These are phyloP conservation scores for Cebus imitator DNA, from an alignment of 2,113 vertebrate genomes.

Conservation along the genomic window DNA sequence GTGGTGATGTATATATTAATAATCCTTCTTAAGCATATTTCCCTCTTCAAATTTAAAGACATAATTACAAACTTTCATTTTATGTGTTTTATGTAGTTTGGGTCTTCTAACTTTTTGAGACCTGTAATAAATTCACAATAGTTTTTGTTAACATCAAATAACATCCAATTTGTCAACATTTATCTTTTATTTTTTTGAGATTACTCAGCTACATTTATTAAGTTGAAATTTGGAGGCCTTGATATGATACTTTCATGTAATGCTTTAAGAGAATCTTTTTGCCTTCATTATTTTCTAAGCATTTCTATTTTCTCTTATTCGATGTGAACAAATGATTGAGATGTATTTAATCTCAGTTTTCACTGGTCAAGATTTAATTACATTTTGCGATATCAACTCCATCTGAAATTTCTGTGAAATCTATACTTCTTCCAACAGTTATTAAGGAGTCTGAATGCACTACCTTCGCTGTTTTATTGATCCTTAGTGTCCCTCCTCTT, in stretches of 20 bases:
- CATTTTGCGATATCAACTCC: background rate
- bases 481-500: background rate
- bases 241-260: background rate
- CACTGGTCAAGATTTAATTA: background rate
- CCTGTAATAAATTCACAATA: background rate
- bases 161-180: background rate
- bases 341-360: background rate
- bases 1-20: background rate
- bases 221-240: background rate
- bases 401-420: background rate
- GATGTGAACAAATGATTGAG: background rate
- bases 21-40: background rate
- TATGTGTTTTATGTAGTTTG: background rate
- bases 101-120: background rate
- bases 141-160: background rate
- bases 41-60: background rate
- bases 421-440: background rate
- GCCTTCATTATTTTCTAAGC: background rate
- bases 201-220: background rate
- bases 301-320: background rate
- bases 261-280: background rate
- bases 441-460: too few species aligned
- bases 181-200: background rate
- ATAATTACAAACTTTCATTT: background rate
- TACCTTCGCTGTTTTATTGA: background rate